A percentile compares a stretch with the other conserved stretches of the same genome.
Evolutionary conservation across 1,140 invertebrate genomes (phyloP).

Genomic region (Pseudobourletiella spinata): DNA sequence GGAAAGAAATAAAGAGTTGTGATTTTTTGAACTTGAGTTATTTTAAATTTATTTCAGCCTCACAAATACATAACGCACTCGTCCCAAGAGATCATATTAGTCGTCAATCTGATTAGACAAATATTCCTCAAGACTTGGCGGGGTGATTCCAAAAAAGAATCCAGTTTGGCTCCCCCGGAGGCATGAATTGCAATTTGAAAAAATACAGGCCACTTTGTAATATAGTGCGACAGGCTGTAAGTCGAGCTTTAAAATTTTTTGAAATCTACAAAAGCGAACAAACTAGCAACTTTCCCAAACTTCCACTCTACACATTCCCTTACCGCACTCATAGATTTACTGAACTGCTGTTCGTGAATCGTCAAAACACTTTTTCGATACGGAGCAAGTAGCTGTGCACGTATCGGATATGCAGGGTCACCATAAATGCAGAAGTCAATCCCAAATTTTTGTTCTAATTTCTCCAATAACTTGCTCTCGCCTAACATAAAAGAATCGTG

Average conservation of each 20-base stretch:
- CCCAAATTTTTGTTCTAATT: neutral
- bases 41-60: no score
- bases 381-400: neutral
- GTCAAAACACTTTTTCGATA: constrained; percentile 4
- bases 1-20: no score
- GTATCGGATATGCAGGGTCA: constrained; percentile 8
- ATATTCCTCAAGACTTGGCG: neutral
- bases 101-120: no score
- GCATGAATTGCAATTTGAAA: constrained; percentile 18
- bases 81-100: no score
- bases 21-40: no score
- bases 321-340: constrained; percentile 8
- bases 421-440: constrained; percentile 3
- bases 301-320: constrained; percentile 18
- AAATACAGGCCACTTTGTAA: neutral
- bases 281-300: constrained; percentile 8
- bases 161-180: neutral
- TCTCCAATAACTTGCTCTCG: neutral
- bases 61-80: no score
- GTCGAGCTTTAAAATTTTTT: constrained; percentile 10
- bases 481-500: constrained; percentile 7
- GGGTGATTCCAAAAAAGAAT: neutral
- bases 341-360: neutral
- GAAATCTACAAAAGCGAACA: constrained; percentile 13
- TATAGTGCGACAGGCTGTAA: constrained; percentile 10